Evolutionary conservation across 2,888 invertebrate genomes (phyloP).

Genomic region (Neuroscelio doddi): DNA sequence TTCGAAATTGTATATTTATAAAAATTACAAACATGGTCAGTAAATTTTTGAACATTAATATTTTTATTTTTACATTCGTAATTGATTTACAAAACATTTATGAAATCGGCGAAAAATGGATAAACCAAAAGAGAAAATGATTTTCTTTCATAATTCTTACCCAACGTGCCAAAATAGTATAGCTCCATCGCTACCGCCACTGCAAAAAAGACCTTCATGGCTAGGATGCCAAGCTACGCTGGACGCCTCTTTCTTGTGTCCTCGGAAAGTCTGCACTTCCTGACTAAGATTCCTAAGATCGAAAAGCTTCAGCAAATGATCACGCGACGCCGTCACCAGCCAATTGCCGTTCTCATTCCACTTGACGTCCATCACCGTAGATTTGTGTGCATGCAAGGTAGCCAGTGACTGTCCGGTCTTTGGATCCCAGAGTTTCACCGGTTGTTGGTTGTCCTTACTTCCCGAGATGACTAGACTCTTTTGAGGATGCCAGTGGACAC

Average conservation of each 20-base stretch:
- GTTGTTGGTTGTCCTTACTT: constrained; percentile 99
- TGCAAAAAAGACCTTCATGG: constrained; percentile 97
- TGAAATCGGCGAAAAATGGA: too few species aligned
- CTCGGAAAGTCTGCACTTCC: constrained; percentile 97
- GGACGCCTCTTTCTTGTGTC: constrained; percentile 99
- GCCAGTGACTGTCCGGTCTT: constrained; percentile 95
- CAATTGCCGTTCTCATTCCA: constrained; percentile 99
- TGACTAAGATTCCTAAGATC: constrained; percentile 96
- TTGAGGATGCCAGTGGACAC: constrained; percentile 99
- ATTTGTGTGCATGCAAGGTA: constrained; percentile 99
- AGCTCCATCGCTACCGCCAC: constrained; percentile 98
- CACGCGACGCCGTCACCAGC: constrained; percentile 98
- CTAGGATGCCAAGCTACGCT: constrained; percentile 98
- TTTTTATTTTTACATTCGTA: too few species aligned
- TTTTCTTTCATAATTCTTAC: constrained; percentile 74
- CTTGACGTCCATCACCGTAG: constrained; percentile 98
- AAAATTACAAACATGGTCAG: too few species aligned
- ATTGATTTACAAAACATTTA: too few species aligned
- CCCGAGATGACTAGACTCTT: constrained; percentile 98
- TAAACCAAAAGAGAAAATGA: background rate
- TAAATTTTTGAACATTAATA: too few species aligned
- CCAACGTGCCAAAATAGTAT: constrained; percentile 99
- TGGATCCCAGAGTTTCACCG: constrained; percentile 99
- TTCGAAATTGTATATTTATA: too few species aligned
- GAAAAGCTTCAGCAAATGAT: constrained; percentile 97